Evolutionary conservation across 1,140 invertebrate species (phyloP), one percentile per base, ranked within the genome.

Genomic region (Nymphalis io): DNA sequence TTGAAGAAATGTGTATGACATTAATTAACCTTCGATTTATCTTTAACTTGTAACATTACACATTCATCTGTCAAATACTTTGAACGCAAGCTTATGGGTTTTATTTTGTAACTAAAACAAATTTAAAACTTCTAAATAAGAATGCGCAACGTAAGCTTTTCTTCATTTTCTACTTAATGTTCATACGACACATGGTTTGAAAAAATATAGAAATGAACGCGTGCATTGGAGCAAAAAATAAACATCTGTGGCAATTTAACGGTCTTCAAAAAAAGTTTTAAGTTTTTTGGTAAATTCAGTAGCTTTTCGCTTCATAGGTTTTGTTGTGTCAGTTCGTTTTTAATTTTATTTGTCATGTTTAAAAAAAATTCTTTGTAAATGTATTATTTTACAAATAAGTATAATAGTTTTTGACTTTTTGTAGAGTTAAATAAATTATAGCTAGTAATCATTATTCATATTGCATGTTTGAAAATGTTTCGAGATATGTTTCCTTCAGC

Each of bases 241-340:
- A 59, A 81, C 86, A 88, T 90, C 79, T 90, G 51, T 55, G 88
- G 77, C 79, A 75, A 81, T 83, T 82, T 83, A 85, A 88, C 87
- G 82, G 81, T 78, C 75, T 60, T 60, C 61, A 76, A 74, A 85
- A 88, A 87, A 87, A 83, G 81, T 72, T 57, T 64, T 60, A 74
- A 78, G 75, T 77, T 84, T 87, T 83, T 79, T 80, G 64, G 72
- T 82, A 63, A 87, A 90, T 88, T 83, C 88, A 81, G 88, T 90
- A 90, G 88, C 87, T 78, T 82, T 78, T 83, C 82, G 78, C 77
- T 53, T 79, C 75, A 82, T 23, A 73, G 75, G 71, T 60, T 74
- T 64, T 66, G 66, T 42, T 68, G 46, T 51, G 20, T 73, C 60
- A 38, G n/a, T 62, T 55, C 11, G 27, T 57, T 44, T 55, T 70